phyloP scores from a whole-genome alignment of 1,140 invertebrate species.

The Stegodyphus dumicola region DNA sequence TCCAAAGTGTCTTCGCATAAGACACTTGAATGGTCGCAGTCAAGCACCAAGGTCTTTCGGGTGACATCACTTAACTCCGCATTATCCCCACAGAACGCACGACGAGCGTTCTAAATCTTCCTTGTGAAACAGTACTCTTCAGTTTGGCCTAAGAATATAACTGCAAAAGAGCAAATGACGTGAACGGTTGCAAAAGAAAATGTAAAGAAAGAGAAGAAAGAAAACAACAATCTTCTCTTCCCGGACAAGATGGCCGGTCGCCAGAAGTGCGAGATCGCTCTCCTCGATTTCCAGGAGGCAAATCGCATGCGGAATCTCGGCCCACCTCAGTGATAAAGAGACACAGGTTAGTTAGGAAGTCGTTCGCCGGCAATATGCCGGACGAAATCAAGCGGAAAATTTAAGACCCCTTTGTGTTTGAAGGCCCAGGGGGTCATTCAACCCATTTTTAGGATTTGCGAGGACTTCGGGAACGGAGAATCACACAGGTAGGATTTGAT shows the following conservation, averaged over 20 bases:
- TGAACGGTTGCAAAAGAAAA: background rate
- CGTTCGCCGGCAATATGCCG: background rate
- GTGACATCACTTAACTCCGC: no score
- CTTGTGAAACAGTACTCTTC: background rate
- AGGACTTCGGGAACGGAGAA: no score
- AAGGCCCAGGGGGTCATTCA: background rate
- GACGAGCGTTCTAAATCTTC: no score
- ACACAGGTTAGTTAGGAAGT: background rate
- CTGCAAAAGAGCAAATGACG: constrained; percentile 53
- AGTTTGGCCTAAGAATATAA: constrained; percentile 46
- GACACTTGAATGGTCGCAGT: no score
- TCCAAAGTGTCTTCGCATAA: no score
- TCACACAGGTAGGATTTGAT: no score
- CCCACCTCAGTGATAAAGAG: background rate
- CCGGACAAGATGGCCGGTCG: constrained; percentile 43
- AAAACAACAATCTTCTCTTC: constrained; percentile 38
- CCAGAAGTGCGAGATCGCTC: constrained; percentile 32
- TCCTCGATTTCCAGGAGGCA: constrained; percentile 19
- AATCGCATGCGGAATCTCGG: background rate
- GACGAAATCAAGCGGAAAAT: constrained; percentile 23
- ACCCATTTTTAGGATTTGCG: background rate
- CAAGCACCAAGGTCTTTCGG: no score
- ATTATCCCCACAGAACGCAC: no score
- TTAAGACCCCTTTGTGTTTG: constrained; percentile 14
- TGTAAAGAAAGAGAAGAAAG: constrained; percentile 4